phyloP scores from a whole-genome alignment of 2,888 invertebrate species.

The Homarus gammarus region DNA sequence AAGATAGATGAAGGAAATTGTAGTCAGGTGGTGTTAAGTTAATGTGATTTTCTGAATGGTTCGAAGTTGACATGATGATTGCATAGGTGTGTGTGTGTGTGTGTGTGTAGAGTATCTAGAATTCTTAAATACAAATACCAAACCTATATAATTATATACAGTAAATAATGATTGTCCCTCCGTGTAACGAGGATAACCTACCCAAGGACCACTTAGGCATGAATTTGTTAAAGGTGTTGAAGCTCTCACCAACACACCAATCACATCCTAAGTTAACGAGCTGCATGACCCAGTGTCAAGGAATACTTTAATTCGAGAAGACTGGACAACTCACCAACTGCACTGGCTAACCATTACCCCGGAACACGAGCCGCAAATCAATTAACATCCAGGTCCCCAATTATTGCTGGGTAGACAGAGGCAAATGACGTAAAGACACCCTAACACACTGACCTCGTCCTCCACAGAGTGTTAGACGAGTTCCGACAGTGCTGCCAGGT shows the following conservation, averaged over 20 bases:
- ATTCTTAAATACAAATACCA: background rate
- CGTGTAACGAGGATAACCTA: too few relatives aligned
- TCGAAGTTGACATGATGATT: too few relatives aligned
- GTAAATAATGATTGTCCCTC: too few relatives aligned
- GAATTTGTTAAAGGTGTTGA: too few relatives aligned
- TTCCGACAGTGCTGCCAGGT: constrained; percentile 80
- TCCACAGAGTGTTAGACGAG: constrained; percentile 75
- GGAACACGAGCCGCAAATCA: background rate
- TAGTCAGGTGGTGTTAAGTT: too few relatives aligned
- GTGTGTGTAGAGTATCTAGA: background rate
- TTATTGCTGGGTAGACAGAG: background rate
- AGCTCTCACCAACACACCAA: too few relatives aligned
- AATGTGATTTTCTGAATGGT: too few relatives aligned
- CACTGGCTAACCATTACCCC: background rate
- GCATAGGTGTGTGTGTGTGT: background rate
- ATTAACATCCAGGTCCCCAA: background rate
- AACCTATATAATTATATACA: too few relatives aligned
- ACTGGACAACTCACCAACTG: too few relatives aligned
- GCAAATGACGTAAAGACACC: background rate
- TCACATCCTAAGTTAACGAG: background rate
- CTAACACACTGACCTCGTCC: background rate
- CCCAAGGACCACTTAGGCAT: too few relatives aligned
- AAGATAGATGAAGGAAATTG: too few relatives aligned
- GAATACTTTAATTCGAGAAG: too few relatives aligned
- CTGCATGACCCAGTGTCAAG: background rate